Evolutionary conservation across 64 coral and sea anemone species (phyloP).

Genomic region (Stichodactyla helianthus): DNA sequence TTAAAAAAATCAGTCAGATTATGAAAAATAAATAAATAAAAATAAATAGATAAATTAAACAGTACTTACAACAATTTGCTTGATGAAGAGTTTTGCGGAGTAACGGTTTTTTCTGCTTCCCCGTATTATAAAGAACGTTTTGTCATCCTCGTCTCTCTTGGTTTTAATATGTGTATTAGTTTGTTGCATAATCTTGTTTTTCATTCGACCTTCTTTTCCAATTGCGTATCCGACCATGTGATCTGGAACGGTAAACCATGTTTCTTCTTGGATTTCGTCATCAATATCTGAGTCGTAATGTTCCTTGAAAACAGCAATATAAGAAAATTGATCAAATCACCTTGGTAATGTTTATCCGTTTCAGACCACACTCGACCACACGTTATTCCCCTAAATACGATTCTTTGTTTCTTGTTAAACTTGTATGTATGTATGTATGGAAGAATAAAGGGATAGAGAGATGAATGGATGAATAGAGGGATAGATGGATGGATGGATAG

Average conservation of each 20-base stretch:
- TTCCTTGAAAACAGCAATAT: background rate
- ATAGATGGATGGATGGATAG: no score
- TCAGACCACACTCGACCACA: no score
- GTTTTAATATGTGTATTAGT: background rate
- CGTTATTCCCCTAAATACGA: no score
- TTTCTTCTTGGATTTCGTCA: background rate
- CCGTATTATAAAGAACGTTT: background rate
- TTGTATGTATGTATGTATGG: no score
- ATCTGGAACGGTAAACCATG: background rate
- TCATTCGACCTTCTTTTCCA: background rate
- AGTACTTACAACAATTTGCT: background rate
- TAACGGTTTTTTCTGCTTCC: background rate
- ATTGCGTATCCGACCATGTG: background rate
- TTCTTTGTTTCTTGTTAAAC: no score
- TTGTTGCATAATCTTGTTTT: slow-evolving; percentile 14
- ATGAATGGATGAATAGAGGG: no score
- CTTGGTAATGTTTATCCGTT: no score
- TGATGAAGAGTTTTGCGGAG: background rate
- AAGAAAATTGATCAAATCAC: no score
- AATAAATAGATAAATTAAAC: no score
- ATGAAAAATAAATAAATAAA: no score
- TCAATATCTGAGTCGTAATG: background rate
- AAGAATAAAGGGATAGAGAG: no score
- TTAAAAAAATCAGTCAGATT: no score
- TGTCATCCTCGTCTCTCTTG: background rate